A percentile compares a stretch with the other conserved stretches of the same genome.
phyloP scores from a whole-genome alignment of 1,140 invertebrate genomes.

The Adoxophyes honmai region DNA sequence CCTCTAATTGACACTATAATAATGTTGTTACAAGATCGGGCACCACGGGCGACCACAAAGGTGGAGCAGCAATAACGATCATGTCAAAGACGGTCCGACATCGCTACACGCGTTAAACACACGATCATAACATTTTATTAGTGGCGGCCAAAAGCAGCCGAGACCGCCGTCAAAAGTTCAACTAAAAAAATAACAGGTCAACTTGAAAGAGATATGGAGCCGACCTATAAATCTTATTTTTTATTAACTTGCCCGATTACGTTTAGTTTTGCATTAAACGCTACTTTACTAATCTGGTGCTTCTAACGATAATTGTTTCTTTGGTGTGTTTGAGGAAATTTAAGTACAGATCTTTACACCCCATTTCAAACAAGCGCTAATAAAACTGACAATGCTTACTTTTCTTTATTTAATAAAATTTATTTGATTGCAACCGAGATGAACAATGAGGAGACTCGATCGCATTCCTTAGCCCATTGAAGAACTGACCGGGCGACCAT shows the following conservation, averaged over 20 bases:
- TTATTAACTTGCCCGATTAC: conserved; percentile 12
- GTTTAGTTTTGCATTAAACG: not conserved
- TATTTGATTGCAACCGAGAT: conserved; percentile 19
- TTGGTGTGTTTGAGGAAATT: too few species aligned
- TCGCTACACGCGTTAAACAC: conserved; percentile 73
- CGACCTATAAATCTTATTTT: conserved; percentile 41
- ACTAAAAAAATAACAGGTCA: conserved; percentile 72
- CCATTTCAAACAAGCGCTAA: not conserved
- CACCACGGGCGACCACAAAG: conserved; percentile 70
- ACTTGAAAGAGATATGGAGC: conserved; percentile 70
- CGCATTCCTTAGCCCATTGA: conserved; percentile 76
- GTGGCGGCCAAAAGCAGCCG: conserved; percentile 73
- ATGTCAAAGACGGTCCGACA: conserved; percentile 74
- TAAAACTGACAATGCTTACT: conserved; percentile 4
- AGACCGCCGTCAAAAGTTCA: conserved; percentile 71
- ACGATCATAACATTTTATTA: conserved; percentile 77
- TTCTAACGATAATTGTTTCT: too few species aligned
- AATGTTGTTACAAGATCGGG: conserved; percentile 57
- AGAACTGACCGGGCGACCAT: conserved; percentile 72
- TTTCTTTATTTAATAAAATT: conserved; percentile 11
- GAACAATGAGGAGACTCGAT: conserved; percentile 68
- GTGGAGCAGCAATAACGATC: conserved; percentile 70
- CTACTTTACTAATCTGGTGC: too few species aligned
- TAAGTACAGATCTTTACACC: too few species aligned
- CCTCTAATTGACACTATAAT: conserved; percentile 71